Percentiles rank a stretch among this genome's conserved stretches.
phyloP scores from a whole-genome alignment of 2,888 invertebrate genomes.

The Lycophotia porphyrea region DNA sequence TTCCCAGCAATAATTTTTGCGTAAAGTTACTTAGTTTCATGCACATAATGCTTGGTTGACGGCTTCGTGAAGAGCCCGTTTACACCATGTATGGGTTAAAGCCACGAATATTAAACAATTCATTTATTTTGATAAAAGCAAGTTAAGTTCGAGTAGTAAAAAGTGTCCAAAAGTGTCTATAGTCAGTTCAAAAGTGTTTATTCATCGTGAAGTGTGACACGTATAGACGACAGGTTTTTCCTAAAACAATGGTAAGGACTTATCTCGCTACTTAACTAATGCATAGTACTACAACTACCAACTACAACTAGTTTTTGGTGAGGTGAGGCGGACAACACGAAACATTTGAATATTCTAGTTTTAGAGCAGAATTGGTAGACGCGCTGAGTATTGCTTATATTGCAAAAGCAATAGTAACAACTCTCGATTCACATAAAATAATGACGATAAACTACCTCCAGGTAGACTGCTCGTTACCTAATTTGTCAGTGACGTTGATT shows the following conservation, averaged over 20 bases:
- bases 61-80: too few species aligned
- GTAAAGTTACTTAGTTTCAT: too few species aligned
- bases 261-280: neutral
- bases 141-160: neutral
- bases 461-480: conserved; percentile 40
- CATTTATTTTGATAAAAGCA: neutral
- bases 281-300: too few species aligned
- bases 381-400: too few species aligned
- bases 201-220: neutral
- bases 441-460: conserved; percentile 11
- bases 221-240: neutral
- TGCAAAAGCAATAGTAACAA: neutral
- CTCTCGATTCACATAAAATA: neutral
- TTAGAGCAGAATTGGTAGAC: neutral
- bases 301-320: neutral
- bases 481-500: too few species aligned
- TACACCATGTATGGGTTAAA: too few species aligned
- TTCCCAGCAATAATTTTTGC: too few species aligned
- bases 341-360: neutral
- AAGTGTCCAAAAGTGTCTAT: neutral
- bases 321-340: neutral
- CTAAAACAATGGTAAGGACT: neutral
- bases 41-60: too few species aligned
- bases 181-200: neutral
- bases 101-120: neutral